Conservation (phyloP, 1,140 invertebrate species). For the Drosophila nigrodunni region DNA sequence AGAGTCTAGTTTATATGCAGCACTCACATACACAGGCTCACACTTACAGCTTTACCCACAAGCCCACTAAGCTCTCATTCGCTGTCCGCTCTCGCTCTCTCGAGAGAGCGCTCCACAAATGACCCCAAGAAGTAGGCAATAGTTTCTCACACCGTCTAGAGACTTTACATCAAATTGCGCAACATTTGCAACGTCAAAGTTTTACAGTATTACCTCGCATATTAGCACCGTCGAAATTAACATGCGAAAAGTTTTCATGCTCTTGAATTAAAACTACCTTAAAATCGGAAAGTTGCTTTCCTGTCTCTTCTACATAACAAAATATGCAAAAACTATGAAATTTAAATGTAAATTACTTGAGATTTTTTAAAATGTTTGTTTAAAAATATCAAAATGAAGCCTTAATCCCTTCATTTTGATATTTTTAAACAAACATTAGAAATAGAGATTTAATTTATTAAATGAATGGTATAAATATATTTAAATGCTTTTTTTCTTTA, state of each 20-base stretch:
- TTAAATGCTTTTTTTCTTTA: not conserved
- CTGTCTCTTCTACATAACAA: too few relatives aligned
- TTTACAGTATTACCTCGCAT: not conserved
- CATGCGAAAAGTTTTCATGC: not conserved
- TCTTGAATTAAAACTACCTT: not conserved
- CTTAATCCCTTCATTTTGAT: too few relatives aligned
- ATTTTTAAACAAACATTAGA: too few relatives aligned
- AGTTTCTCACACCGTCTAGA: slow-evolving; percentile 10
- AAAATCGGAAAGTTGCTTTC: not conserved
- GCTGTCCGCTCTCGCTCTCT: not conserved
- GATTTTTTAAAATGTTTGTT: too few relatives aligned
- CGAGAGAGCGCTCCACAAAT: slow-evolving; percentile 1
- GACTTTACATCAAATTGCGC: slow-evolving; percentile 8
- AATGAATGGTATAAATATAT: too few relatives aligned
- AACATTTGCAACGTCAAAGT: not conserved
- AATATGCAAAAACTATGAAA: too few relatives aligned
- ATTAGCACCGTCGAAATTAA: not conserved
- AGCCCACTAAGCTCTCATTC: not conserved
- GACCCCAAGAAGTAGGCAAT: slow-evolving; percentile 35
- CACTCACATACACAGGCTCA: not conserved
- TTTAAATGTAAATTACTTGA: too few relatives aligned
- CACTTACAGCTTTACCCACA: too few relatives aligned
- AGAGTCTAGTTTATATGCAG: slow-evolving; percentile 17
- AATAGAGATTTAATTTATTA: too few relatives aligned
- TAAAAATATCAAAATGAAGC: too few relatives aligned